These are phyloP conservation scores for Mesitornis unicolor DNA, from an alignment of 2,113 vertebrate genomes.

Conservation along the genomic window DNA sequence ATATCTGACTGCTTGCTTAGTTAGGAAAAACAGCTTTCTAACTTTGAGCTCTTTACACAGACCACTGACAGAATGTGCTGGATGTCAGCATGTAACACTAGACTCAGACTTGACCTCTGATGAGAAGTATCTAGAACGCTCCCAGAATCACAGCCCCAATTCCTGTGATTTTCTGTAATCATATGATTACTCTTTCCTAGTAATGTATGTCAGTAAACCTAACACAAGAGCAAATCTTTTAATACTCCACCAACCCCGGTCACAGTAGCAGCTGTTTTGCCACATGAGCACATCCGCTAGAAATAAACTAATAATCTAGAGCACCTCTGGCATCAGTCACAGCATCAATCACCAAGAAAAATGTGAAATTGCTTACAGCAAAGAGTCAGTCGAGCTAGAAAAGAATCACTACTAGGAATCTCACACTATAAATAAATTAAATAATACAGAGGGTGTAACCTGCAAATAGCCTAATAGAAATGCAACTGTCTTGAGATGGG, in stretches of 20 bases:
- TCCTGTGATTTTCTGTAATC: neutral
- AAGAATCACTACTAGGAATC: neutral
- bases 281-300: neutral
- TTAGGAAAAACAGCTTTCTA: neutral
- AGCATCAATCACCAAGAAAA: neutral
- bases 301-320: constrained; percentile 15
- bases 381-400: neutral
- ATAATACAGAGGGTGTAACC: neutral
- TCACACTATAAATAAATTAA: neutral
- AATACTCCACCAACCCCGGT: neutral
- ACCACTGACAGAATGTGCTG: neutral
- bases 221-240: neutral
- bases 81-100: neutral
- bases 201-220: neutral
- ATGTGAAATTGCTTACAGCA: neutral
- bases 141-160: fast-evolving
- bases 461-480: neutral
- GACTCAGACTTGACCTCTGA: neutral
- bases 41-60: neutral
- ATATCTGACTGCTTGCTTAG: neutral
- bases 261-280: neutral
- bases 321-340: neutral
- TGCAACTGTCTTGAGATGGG: neutral
- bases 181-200: neutral
- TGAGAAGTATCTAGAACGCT: neutral